Evolutionary conservation across 1,140 invertebrate species (phyloP), one percentile per base, ranked within the genome.

Genomic region (Caerostris darwini): DNA sequence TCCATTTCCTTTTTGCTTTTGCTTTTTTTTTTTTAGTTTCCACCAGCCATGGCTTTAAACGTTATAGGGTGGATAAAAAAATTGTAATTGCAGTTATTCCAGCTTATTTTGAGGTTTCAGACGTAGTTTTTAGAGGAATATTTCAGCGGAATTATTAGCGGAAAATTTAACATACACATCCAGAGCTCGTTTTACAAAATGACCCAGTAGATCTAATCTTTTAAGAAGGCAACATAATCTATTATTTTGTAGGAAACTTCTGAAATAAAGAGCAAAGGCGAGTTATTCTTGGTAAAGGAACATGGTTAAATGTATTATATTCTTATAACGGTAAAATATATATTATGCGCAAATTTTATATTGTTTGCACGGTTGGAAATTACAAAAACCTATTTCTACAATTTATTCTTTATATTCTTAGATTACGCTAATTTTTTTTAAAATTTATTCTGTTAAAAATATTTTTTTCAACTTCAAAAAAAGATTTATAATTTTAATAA

Each of bases 81-180:
- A 87, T 59, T 87, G 57, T 61, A 87, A 87, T 50, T 50, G 85
- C 19, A 53, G 71, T 87, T 87, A 77, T 77, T 77, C 34, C 34
- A 50, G 71, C 50, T 87, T 87, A 64, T 87, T 87, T 87, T 87
- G 58, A 87, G 57, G 57, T 87, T 87, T 83, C 6, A 7, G 54
- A 3, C 2, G 82, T 54, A 56, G 53, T 58, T 83, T 58, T 58
- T 83, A 83, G 56, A 1, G 34, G 34, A 34, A 34, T 34, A 34
- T 34, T 34, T 34, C 34, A 34, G 34, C 34, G 34, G 34, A 34
- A 34, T 34, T 34, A 77, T 77, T 77, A 77, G 19, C 53, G 71
- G 19, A 53, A 10, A 77, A 77, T 50, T 77, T 77, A 77, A 77
- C 71, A 77, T 77, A 53, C 69, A 61, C 82, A 56, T 58, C 53